Base-by-base conservation (phyloP, 2,797 vertebrate genomes). In the Ptychadena robeensis region DNA sequence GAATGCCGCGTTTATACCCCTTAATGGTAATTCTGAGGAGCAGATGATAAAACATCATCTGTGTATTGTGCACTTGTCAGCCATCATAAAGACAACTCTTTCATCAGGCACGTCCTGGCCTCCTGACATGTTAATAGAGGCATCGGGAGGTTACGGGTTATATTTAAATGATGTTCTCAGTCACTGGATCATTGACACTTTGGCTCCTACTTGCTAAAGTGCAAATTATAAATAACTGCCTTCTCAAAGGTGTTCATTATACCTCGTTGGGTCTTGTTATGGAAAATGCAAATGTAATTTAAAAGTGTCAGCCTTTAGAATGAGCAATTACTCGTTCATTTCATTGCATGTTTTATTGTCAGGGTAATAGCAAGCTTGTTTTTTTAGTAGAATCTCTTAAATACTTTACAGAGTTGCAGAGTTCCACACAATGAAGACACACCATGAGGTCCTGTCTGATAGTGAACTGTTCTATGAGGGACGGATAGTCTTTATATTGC, bases 71-170 rank as follows among this genome's bases (percentile, higher is more conserved):
- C 37, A 83, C 72, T 85, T 84, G 80, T 87, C 88, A 90, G 76
- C 85, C 83, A 70, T 22, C 0, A 86, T 84, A 87, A 89, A 89
- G 87, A 83, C 82, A 86, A 88, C 86, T 80, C 86, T 92, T 92
- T 93, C 91, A 93, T 93, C 91, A 90, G 0, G 0, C 66, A 87
- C 87, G 90, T 93, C 89, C 91, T 91, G 89, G 92, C 86, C 88
- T 80, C 79, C 86, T 90, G 89, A 88, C 89, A 89, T 89, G 89
- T 90, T 88, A 93, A 87, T 87, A 85, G 87, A 86, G 86, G 90
- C 88, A 87, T 87, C 87, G 82, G 87, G 87, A 90, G 89, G 86
- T 89, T 90, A 86, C 79, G 79, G 79, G 83, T 89, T 88, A 85
- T 87, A 88, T 88, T 92, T 93, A 92, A 91, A 91, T 78, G 87